Evolutionary conservation across 2,888 invertebrate genomes (phyloP).

Genomic region (Mythimna pallens): DNA sequence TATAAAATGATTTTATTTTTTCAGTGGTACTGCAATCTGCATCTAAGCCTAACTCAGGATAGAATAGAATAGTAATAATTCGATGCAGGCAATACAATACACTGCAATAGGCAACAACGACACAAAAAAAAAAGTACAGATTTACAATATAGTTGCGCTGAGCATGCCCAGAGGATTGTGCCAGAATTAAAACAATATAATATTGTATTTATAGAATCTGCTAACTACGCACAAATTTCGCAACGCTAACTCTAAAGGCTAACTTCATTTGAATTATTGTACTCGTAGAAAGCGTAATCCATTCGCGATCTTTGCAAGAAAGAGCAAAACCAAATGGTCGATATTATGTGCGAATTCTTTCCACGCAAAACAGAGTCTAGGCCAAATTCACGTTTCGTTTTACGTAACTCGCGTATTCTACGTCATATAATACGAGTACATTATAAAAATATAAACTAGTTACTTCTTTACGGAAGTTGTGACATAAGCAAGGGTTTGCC

Average conservation of each 20-base stretch:
- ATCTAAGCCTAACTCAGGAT: neutral
- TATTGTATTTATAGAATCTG: neutral
- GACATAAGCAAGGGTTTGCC: slow-evolving; percentile 34
- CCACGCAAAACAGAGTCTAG: neutral
- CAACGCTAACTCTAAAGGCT: too few relatives aligned
- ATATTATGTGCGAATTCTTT: neutral
- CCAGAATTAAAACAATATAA: neutral
- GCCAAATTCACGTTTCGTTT: slow-evolving; percentile 10
- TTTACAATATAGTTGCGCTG: too few relatives aligned
- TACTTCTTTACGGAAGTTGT: slow-evolving; percentile 42
- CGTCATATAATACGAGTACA: slow-evolving; percentile 26
- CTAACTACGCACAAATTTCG: neutral
- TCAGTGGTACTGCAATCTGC: neutral
- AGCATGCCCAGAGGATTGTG: too few relatives aligned
- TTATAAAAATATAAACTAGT: slow-evolving; percentile 43
- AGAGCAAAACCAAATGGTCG: neutral
- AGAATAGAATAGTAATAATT: too few relatives aligned
- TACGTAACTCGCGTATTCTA: slow-evolving; percentile 26
- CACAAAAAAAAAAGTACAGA: too few relatives aligned
- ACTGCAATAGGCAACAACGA: too few relatives aligned
- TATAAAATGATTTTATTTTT: neutral
- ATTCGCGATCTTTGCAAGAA: neutral
- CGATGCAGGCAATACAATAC: too few relatives aligned
- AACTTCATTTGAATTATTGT: neutral
- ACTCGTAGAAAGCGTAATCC: neutral